Base-by-base conservation (phyloP, 2,888 invertebrate genomes). In the Agonopterix alstromeriana region DNA sequence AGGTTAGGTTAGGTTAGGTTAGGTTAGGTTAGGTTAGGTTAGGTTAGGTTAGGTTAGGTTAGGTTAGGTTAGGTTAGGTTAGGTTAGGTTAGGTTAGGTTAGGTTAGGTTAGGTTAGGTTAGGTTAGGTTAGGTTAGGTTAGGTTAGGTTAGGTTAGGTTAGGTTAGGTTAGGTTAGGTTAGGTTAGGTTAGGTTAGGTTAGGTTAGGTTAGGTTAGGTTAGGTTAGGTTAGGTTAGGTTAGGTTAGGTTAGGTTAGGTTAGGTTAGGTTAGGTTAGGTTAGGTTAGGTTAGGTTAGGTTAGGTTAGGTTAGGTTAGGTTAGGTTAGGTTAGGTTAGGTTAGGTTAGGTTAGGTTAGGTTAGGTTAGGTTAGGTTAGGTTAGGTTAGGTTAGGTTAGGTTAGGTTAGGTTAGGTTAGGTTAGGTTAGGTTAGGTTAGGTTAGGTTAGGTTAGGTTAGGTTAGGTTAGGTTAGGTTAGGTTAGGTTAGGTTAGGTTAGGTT, bases 101-200 rank as follows among this genome's bases (percentile, higher is more conserved):
- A 48, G 51, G 50, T 52, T 48, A 52, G 52, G 51, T 52, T 51
- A 51, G 53, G 53, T 36, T 53, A 53, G 52, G 54, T 52, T 54
- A 51, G 53, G 51, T 51, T 53, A 53, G 51, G 51, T 54, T 52
- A 52, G 51, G 51, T 53, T 52, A 50, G 55, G 52, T 54, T 52
- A 54, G 55, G 53, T 55, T 55, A 52, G 55, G 55, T 53, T 55
- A 55, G 54, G 53, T 54, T 52, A 54, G 52, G 52, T 52, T 54
- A 54, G 56, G 52, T 54, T 54, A 52, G 54, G 56, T 55, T 53
- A 53, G 55, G 56, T 56, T 56, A 56, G 53, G 56, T 56, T 56
- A 55, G 53, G 53, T 55, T 55, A 55, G 53, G 55, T 55, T 53
- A 53, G 53, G 51, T 53, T 55, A 51, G 48, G 53, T 51, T 52